These are phyloP conservation scores for Euclidia mi DNA, from an alignment of 2,888 invertebrate genomes.

Conservation along the genomic window DNA sequence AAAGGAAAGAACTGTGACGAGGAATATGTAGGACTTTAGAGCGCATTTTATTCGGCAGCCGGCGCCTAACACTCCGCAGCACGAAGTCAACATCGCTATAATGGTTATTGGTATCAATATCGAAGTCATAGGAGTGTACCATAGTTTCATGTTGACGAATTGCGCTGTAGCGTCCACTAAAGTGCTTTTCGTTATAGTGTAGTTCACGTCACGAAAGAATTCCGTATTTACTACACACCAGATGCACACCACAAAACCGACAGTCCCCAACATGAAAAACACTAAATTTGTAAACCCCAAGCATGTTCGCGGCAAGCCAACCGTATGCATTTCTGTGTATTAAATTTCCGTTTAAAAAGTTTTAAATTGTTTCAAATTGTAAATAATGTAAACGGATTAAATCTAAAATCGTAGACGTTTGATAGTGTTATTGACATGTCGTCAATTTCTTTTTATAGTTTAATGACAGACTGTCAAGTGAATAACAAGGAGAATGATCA, in stretches of 20 bases:
- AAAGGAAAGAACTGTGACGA: constrained; percentile 68
- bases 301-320: constrained; percentile 80
- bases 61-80: constrained; percentile 82
- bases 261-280: constrained; percentile 70
- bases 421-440: constrained; percentile 21
- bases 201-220: constrained; percentile 82
- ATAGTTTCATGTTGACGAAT: constrained; percentile 76
- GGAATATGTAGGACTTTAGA: constrained; percentile 78
- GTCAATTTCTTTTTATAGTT: constrained; percentile 17
- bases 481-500: neutral
- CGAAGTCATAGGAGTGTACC: constrained; percentile 76
- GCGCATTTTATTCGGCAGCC: constrained; percentile 81
- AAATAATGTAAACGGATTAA: constrained; percentile 28
- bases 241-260: constrained; percentile 70
- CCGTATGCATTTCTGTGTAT: constrained; percentile 74
- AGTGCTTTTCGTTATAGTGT: constrained; percentile 76
- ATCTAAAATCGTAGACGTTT: constrained; percentile 37
- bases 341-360: neutral
- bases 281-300: constrained; percentile 80
- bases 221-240: constrained; percentile 82
- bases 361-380: constrained; percentile 14
- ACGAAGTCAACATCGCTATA: constrained; percentile 76
- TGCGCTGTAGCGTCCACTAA: constrained; percentile 69
- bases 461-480: neutral
- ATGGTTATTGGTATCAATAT: constrained; percentile 72